Conservation (phyloP, 2,113 vertebrate species). For the Zapus hudsonius region DNA sequence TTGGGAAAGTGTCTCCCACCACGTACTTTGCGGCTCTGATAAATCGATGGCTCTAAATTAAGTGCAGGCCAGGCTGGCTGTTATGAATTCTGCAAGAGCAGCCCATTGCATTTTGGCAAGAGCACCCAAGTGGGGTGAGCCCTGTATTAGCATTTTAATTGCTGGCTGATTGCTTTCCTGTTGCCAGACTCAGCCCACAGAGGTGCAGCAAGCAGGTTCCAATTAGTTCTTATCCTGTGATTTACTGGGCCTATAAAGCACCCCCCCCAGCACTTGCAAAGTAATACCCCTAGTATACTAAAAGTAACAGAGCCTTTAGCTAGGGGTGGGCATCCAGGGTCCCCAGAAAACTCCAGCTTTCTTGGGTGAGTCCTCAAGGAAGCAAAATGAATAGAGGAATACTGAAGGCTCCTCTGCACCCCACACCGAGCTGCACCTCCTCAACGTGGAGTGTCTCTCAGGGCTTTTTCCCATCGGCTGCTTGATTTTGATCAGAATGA, state of each 20-base stretch:
- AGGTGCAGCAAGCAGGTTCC: slow-evolving; percentile 78
- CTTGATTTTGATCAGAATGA: neutral
- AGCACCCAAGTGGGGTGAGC: slow-evolving; percentile 63
- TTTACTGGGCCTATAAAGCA: slow-evolving; percentile 82
- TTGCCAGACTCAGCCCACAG: slow-evolving; percentile 77
- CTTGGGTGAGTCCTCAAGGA: slow-evolving; percentile 33
- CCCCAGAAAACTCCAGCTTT: slow-evolving; percentile 32
- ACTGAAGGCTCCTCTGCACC: neutral
- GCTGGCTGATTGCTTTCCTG: slow-evolving; percentile 83
- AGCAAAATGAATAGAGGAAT: slow-evolving; percentile 24
- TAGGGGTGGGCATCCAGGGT: neutral
- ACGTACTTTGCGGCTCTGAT: slow-evolving; percentile 55
- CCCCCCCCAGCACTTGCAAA: slow-evolving; percentile 72
- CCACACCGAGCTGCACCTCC: neutral
- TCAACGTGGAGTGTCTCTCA: too few relatives aligned
- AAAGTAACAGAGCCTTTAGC: slow-evolving; percentile 46
- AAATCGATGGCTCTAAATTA: slow-evolving; percentile 69
- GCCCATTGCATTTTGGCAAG: slow-evolving; percentile 67
- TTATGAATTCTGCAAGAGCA: slow-evolving; percentile 67
- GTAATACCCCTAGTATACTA: slow-evolving; percentile 76
- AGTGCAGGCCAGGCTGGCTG: slow-evolving; percentile 55
- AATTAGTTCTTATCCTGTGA: slow-evolving; percentile 84
- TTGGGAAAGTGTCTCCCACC: slow-evolving; percentile 8
- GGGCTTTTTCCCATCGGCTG: too few relatives aligned
- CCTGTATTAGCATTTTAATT: slow-evolving; percentile 87